Percentiles rank a stretch among this genome's conserved stretches.
These are phyloP conservation scores for Nycticryphes semicollaris DNA, from an alignment of 2,113 vertebrate species.

Conservation along the genomic window DNA sequence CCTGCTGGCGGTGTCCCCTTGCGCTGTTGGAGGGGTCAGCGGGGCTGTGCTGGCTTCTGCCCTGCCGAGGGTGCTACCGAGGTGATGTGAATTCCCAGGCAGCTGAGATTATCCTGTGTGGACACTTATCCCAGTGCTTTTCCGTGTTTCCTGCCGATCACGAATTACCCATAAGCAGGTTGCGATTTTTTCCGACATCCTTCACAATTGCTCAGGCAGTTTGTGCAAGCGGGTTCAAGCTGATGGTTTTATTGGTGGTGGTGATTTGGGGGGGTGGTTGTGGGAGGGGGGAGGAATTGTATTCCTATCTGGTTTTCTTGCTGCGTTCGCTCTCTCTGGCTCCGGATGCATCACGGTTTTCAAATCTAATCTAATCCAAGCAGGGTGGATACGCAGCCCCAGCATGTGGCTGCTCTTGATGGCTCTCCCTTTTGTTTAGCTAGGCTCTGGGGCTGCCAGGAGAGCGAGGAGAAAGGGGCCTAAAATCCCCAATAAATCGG, in stretches of 20 bases:
- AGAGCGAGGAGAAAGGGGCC: background rate
- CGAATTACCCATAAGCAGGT: background rate
- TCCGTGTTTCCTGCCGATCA: background rate
- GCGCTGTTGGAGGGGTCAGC: background rate
- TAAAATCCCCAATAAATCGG: background rate
- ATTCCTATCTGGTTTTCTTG: background rate
- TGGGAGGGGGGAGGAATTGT: background rate
- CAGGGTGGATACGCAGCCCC: background rate
- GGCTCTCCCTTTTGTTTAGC: background rate
- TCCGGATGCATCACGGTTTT: background rate
- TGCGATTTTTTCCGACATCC: background rate
- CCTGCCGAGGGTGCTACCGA: background rate
- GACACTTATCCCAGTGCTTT: background rate
- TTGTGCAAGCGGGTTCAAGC: background rate
- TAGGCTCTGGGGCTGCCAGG: background rate
- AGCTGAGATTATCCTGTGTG: accelerated
- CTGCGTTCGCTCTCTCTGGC: background rate
- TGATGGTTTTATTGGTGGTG: background rate
- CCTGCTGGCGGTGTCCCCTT: accelerated
- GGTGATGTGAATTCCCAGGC: background rate
- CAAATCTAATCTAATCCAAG: slow-evolving; percentile 7
- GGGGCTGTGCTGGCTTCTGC: background rate
- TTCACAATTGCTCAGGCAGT: background rate
- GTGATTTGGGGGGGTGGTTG: too few relatives aligned
- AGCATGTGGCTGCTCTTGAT: background rate